Conservation (phyloP, 2,797 vertebrate species). For the Ambastaia sidthimunki region DNA sequence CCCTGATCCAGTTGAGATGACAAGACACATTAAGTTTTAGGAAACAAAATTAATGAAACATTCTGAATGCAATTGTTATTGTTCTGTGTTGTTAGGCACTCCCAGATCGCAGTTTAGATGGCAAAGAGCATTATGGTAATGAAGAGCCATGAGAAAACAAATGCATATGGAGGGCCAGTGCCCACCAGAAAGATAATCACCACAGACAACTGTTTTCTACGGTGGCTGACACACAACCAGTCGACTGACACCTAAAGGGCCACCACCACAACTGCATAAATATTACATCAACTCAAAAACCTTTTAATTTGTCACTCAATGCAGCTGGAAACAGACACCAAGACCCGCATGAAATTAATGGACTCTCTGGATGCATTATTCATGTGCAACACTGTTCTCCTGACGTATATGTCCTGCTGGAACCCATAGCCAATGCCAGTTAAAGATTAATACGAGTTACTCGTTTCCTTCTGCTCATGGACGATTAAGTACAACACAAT, state of each 20-base stretch:
- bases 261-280: conserved; percentile 42
- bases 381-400: conserved; percentile 46
- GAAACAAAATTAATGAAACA: conserved; percentile 42
- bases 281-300: conserved; percentile 47
- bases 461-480: conserved; percentile 40
- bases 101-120: conserved; percentile 18
- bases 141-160: conserved; percentile 16
- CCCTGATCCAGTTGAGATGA: conserved; percentile 27
- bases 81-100: conserved; percentile 43
- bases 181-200: conserved; percentile 25
- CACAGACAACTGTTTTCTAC: conserved; percentile 1
- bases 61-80: conserved; percentile 28
- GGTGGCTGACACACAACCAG: conserved; percentile 13
- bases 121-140: conserved; percentile 17
- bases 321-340: conserved; percentile 47
- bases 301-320: conserved; percentile 55
- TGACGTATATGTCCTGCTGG: conserved; percentile 33
- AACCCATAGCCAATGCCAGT: conserved; percentile 39
- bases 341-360: conserved; percentile 53
- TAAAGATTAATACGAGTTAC: conserved; percentile 47
- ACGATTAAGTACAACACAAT: conserved; percentile 47
- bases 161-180: neutral
- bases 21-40: conserved; percentile 29
- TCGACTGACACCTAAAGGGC: conserved; percentile 30
- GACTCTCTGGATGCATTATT: conserved; percentile 49